Base-by-base conservation (phyloP, 2,797 vertebrate species). In the Eutrigla gurnardus region DNA sequence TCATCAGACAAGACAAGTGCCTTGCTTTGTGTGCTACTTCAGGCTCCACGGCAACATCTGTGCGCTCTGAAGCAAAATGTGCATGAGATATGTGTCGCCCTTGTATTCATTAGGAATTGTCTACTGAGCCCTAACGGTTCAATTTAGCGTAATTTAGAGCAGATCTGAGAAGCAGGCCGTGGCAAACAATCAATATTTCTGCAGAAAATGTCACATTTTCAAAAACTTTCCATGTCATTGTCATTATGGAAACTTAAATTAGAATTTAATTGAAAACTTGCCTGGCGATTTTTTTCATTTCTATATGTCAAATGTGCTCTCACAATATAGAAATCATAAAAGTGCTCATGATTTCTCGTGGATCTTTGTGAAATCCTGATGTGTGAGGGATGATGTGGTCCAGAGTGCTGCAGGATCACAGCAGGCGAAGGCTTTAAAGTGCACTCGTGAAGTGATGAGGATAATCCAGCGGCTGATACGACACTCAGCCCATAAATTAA, bases 1-100 rank as follows among this genome's bases (percentile, higher is more conserved):
- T 96, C 95, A 96, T 96, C 95, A 94, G 92, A 95, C 93, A 77
- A 96, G 96, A 96, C 96, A 96, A 94, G 95, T 94, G 93, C 91
- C 94, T 93, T 93, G 83, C 94, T 93, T 91, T 93, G 89, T 94
- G 85, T 89, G 91, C 95, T 94, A 95, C 94, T 92, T 93, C 91
- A 93, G 93, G 89, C 94, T 89, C 80, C 89, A 84, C 94, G 91
- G 87, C 74, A 93, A 92, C 94, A 96, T 95, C 94, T 96, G 95
- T 82, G 92, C 87, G 59, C 88, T 95, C 95, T 93, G 93, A 89
- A 89, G 88, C 84, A 91, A 82, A 25, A 86, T 80, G 93, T 75
- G 89, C 80, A 88, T 81, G 86, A 70, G 90, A 84, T 61, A 76
- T 82, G 78, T 88, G 82, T 88, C 92, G 81, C 90, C 87, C 78